Base-by-base conservation (phyloP, 2,797 vertebrate genomes). In the Erethizon dorsatum region DNA sequence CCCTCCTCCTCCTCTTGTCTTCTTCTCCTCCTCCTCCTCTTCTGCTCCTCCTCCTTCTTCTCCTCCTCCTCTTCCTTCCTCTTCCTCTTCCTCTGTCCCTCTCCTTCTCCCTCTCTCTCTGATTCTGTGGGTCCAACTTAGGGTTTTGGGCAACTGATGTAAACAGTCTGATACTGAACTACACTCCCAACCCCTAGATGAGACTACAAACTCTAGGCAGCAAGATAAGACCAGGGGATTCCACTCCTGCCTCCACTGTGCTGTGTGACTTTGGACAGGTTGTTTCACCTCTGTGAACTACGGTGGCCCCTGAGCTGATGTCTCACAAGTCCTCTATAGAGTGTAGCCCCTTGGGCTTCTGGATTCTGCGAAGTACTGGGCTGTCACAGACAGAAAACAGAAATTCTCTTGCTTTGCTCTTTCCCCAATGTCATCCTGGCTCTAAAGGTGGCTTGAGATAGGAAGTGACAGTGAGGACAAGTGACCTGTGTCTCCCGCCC, bases 191-290 rank as follows among this genome's bases (percentile, higher is more conserved):
- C 17, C 31, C 1, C 52, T 28, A n/a, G 33, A 41, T 11, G 83
- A 83, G 31, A 31, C 37, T 86, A 14, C 10, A 3, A 61, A 91
- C 28, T 65, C 20, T 20, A 28, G 37, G 14, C 33, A 59, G 31
- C 37, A 54, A 52, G 33, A 45, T 31, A 20, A 9, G 63, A 37
- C 15, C 28, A 8, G 20, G 7, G n/a, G 59, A 41, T 6, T 24
- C 41, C 1, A 9, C 10, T 24, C 12, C 17, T 41, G 6, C 4
- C 2, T 45, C 41, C 8, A 0, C 5, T 18, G 22, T n/a, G 88
- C 95, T 93, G 45, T 57, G 90, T 88, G 85, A 31, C 80, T 24
- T 91, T 41, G 11, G 45, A 9, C 8, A 61, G 41, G 65, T 67
- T n/a, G 18, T 33, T 12, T 82, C 31, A 6, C 50, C 15, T 75